Base-by-base conservation (phyloP, 1,140 invertebrate species). In the Geopemphigus sp. region DNA sequence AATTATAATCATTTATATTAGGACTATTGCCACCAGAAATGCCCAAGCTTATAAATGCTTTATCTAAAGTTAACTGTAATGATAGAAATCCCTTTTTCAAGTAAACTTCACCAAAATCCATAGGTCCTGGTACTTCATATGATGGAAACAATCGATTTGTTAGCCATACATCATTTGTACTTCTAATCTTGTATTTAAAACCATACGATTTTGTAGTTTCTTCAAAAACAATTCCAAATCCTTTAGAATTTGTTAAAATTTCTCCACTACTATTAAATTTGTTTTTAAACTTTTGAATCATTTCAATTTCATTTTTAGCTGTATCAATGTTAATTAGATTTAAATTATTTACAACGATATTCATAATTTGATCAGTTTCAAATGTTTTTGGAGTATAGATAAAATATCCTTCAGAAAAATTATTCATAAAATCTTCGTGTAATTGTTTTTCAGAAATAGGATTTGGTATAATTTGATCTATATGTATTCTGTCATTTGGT, bases 11-110 rank as follows among this genome's bases (percentile, higher is more conserved):
- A 47, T 6, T 26, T 47, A 78, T 29, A 61, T 76, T 29, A 8
- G 3, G 45, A 32, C 5, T 17, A 24, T 3, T 47, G 82, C 82
- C 59, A 68, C 32, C 32, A 53, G 29, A 14, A 17, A 11, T 12
- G 29, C 32, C 47, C 14, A 64, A 72, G 0, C 12, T 61, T 63
- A 82, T 80, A 61, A 81, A 82, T 5, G 82, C 50, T 56, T 81
- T 81, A 32, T 82, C 82, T 50, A 82, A 66, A 4, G 76, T 45
- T 29, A 81, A 80, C 29, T 82, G 82, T 22, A 82, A 56, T 45
- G 80, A 76, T 64, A 82, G 29, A 61, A 82, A 82, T 73, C 82
- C 82, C 19, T 53, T 22, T 14, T 47, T 64, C 14, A 81, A n/a
- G 29, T 82, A 82, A 6, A 17, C 15, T 24, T 80, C 61, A 39